Base-by-base conservation (phyloP, 2,888 invertebrate genomes). In the Thymelicus sylvestris region DNA sequence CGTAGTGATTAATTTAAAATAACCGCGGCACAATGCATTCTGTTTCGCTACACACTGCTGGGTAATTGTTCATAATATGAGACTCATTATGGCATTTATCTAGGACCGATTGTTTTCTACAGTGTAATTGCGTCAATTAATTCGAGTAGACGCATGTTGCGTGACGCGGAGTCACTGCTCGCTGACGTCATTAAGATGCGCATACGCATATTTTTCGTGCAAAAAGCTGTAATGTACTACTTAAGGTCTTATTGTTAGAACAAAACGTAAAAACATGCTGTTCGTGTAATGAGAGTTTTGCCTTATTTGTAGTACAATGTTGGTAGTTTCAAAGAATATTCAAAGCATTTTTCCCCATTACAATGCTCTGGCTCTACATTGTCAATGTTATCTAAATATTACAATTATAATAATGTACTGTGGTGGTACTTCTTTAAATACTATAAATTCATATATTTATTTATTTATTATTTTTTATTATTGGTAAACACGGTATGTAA, bases 41-140 rank as follows among this genome's bases (percentile, higher is more conserved):
- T 82, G 81, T 84, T 82, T 83, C 82, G 80, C 83, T 83, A 79
- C 78, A 78, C 78, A 81, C 80, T 80, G 79, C 79, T 82, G 77
- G 79, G 81, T 87, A 89, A 88, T 91, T 89, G 83, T 84, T 83
- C 80, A 79, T 88, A 89, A 87, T 90, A 86, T 79, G 79, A 79
- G 77, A 76, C 81, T 87, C 83, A 85, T 89, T 89, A 88, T 79
- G 81, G 83, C 80, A 83, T 84, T 86, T 86, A 85, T 84, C 82
- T 83, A 80, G 84, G 78, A 85, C 83, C 81, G 83, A 89, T 90
- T 91, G 87, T 92, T 91, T 92, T 92, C 89, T 90, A 86, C 86
- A 85, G 78, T 79, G 84, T 90, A 92, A 92, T 91, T 90, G 82
- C 86, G 78, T 82, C 88, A 90, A 93, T 93, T 93, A 93, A 91